Evolutionary conservation across 2,113 vertebrate genomes (phyloP).

Genomic region (Tamias sibiricus): DNA sequence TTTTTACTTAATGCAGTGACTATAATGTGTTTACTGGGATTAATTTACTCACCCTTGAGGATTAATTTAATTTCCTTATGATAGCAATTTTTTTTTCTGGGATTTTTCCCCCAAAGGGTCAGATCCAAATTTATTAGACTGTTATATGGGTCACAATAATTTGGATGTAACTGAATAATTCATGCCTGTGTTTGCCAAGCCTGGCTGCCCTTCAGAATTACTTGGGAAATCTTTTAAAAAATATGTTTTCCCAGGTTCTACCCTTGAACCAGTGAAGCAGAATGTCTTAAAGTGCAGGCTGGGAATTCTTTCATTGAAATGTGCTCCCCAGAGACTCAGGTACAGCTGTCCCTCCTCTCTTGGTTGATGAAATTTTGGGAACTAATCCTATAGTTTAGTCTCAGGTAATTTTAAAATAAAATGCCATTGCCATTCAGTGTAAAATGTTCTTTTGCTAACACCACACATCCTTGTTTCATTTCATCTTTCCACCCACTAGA

Average conservation of each 20-base stretch:
- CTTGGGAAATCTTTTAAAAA: slow-evolving; percentile 45
- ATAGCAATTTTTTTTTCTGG: slow-evolving; percentile 59
- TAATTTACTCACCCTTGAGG: slow-evolving; percentile 69
- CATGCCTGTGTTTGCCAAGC: slow-evolving; percentile 43
- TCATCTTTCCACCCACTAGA: background rate
- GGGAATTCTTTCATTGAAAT: background rate
- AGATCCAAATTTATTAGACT: slow-evolving; percentile 69
- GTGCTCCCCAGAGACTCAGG: background rate
- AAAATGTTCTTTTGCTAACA: background rate
- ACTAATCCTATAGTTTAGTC: background rate
- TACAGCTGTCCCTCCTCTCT: background rate
- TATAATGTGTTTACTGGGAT: slow-evolving; percentile 68
- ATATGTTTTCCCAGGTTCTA: background rate
- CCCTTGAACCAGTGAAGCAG: background rate
- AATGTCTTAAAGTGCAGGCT: background rate
- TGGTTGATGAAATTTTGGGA: background rate
- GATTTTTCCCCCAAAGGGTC: background rate
- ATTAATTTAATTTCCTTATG: slow-evolving; percentile 71
- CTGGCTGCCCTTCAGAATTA: slow-evolving; percentile 40
- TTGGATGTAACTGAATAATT: slow-evolving; percentile 62
- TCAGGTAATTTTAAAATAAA: slow-evolving; percentile 22
- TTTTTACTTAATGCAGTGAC: slow-evolving; percentile 64
- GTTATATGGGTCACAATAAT: slow-evolving; percentile 58
- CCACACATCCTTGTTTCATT: slow-evolving; percentile 12
- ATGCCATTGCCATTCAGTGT: background rate